A percentile compares a stretch with the other conserved stretches of the same genome.
phyloP scores from a whole-genome alignment of 1,140 invertebrate genomes.

The Magallana angulata region DNA sequence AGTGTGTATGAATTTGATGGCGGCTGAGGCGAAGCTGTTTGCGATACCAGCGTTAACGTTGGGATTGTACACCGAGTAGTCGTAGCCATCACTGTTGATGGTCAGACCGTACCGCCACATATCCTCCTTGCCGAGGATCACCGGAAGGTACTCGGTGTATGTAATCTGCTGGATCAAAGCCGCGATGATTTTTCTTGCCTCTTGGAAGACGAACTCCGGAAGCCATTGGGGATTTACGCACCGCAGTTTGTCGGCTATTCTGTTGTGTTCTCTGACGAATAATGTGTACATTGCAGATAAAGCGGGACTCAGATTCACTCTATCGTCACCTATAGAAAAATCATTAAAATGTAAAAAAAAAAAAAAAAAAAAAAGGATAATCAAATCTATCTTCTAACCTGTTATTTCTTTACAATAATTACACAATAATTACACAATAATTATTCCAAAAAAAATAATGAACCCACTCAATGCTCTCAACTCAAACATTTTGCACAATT shows the following conservation, averaged over 20 bases:
- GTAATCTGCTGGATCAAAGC: slow-evolving; percentile 98
- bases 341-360: too few species aligned
- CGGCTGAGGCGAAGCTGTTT: slow-evolving; percentile 84
- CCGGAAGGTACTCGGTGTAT: slow-evolving; percentile 93
- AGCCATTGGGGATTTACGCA: slow-evolving; percentile 91
- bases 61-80: slow-evolving; percentile 83
- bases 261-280: slow-evolving; percentile 96
- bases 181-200: slow-evolving; percentile 91
- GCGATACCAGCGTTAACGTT: slow-evolving; percentile 88
- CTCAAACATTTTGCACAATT: too few species aligned
- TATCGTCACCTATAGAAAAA: slow-evolving; percentile 81
- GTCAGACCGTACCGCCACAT: slow-evolving; percentile 85
- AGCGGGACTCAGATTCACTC: slow-evolving; percentile 84
- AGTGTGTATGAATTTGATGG: slow-evolving; percentile 79
- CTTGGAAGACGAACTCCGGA: slow-evolving; percentile 91
- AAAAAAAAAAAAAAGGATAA: too few species aligned
- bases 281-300: slow-evolving; percentile 95
- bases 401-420: too few species aligned
- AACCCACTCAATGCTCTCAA: too few species aligned
- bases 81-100: slow-evolving; percentile 1
- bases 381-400: too few species aligned
- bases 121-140: slow-evolving; percentile 84
- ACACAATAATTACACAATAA: too few species aligned
- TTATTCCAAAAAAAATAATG: too few species aligned
- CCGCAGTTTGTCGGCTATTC: slow-evolving; percentile 88